Percentiles rank a stretch among this genome's conserved stretches.
These are phyloP conservation scores for Oreochromis niloticus DNA, from an alignment of 2,113 vertebrate species.

Conservation along the genomic window DNA sequence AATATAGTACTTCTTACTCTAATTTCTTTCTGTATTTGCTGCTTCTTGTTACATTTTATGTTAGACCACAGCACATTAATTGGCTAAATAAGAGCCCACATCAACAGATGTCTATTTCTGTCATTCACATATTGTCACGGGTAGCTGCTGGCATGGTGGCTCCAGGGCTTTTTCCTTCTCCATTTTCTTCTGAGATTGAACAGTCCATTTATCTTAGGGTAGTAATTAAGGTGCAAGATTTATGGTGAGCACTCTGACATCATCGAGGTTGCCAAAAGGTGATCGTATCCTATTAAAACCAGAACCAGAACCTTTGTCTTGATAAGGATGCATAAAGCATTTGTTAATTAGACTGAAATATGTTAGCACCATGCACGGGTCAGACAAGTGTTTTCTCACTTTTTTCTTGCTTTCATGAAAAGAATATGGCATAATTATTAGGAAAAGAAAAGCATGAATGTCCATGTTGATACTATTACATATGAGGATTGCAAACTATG, in stretches of 20 bases:
- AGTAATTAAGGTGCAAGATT: not conserved
- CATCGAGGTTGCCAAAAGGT: not conserved
- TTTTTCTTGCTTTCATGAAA: not conserved
- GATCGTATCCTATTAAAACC: not conserved
- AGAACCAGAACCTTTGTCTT: not conserved
- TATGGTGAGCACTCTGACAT: not conserved
- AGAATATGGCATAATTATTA: not conserved
- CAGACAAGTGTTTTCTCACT: not conserved
- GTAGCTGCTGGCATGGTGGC: not conserved
- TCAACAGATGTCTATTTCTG: not conserved
- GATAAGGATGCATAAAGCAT: not conserved
- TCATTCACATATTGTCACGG: not conserved
- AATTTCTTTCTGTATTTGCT: not conserved
- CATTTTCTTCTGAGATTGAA: not conserved
- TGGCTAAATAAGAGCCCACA: not conserved
- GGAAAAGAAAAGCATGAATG: rapidly evolving
- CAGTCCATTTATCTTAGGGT: not conserved
- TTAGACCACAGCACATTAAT: not conserved
- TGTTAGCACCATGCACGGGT: not conserved
- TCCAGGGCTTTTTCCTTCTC: not conserved
- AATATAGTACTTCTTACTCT: not conserved
- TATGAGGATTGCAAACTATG: not conserved
- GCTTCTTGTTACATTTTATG: not conserved
- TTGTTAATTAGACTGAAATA: not conserved
- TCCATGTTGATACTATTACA: not conserved